Percentiles rank a stretch among this genome's conserved stretches.
Conservation (phyloP, 2,113 vertebrate species). For the Hoplias malabaricus region DNA sequence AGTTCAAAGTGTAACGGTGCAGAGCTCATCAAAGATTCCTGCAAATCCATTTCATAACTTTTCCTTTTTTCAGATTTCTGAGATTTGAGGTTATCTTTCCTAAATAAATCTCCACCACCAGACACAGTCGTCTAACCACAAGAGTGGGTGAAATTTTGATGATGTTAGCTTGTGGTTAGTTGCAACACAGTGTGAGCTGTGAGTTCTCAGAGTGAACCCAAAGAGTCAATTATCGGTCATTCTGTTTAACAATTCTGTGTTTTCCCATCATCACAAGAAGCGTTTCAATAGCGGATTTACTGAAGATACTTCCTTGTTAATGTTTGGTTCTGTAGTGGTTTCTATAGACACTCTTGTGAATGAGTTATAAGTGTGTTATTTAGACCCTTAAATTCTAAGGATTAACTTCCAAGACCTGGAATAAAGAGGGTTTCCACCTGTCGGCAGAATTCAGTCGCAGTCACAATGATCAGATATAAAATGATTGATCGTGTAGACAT, state of each 20-base stretch:
- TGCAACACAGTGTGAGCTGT: slow-evolving; percentile 38
- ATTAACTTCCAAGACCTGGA: too few relatives aligned
- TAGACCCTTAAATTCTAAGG: too few relatives aligned
- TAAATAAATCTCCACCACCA: slow-evolving; percentile 14
- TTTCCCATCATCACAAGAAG: neutral
- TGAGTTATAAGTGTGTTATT: neutral
- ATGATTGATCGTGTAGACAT: too few relatives aligned
- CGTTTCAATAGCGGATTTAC: neutral
- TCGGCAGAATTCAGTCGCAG: too few relatives aligned
- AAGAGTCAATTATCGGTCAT: slow-evolving; percentile 35
- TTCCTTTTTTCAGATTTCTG: too few relatives aligned
- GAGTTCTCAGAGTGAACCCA: slow-evolving; percentile 5
- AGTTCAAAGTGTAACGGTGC: too few relatives aligned
- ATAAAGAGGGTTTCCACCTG: too few relatives aligned
- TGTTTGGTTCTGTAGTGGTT: neutral
- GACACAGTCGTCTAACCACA: slow-evolving; percentile 10
- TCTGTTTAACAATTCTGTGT: slow-evolving; percentile 7
- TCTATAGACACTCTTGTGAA: neutral
- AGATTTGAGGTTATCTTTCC: slow-evolving; percentile 26
- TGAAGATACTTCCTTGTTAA: neutral
- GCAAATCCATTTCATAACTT: too few relatives aligned
- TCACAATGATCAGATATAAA: too few relatives aligned
- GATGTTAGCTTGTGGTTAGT: slow-evolving; percentile 36
- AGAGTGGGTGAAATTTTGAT: slow-evolving; percentile 13
- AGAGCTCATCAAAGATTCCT: too few relatives aligned